Evolutionary conservation across 2,113 vertebrate species (phyloP), one percentile per base, ranked within the genome.

Genomic region (Epinephelus cyanopodus): DNA sequence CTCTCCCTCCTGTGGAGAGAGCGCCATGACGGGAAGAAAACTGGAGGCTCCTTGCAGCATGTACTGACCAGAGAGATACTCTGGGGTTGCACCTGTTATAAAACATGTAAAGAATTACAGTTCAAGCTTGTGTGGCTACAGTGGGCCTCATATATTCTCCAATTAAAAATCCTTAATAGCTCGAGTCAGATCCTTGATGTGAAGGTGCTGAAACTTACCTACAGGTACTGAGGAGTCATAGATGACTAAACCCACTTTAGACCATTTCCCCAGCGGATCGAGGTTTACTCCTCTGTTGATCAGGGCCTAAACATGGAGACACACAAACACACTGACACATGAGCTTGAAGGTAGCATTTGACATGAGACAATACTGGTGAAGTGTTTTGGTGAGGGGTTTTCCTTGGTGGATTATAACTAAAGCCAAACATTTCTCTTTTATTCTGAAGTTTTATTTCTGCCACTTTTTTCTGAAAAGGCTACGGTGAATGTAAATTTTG

Each of bases 31-130:
- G 0, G 98, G 98, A n/a, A 99, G 93, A 62, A 99, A 95, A 68
- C 98, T 99, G 54, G 97, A 99, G 7, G 97, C 98, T 67, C 98
- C 98, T 47, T 99, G 98, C 56, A 99, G 94, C 97, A 99, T 99
- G 86, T 99, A 99, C 73, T 99, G 98, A 53, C 98, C 98, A 2
- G 98, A 95, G 83, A 99, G 94, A 89, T 99, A 99, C 93, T 99
- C 98, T 0, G 98, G 98, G 6, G 98, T 99, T 17, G 98, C 98
- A 82, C 98, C 98, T 99, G 84, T 14, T 47, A 68, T 67, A 17
- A 84, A 63, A 0, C 0, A 77, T 1, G 54, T 18, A 25, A 52
- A 52, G 6, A 66, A 45, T 65, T 8, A 66, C 18, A 48, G 17
- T 68, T 56, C 58, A 25, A 75, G 9, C 8, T 39, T 15, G 23